Evolutionary conservation across 2,797 vertebrate genomes (phyloP), one percentile per base, ranked within the genome.

Genomic region (Chloroceryle inda): DNA sequence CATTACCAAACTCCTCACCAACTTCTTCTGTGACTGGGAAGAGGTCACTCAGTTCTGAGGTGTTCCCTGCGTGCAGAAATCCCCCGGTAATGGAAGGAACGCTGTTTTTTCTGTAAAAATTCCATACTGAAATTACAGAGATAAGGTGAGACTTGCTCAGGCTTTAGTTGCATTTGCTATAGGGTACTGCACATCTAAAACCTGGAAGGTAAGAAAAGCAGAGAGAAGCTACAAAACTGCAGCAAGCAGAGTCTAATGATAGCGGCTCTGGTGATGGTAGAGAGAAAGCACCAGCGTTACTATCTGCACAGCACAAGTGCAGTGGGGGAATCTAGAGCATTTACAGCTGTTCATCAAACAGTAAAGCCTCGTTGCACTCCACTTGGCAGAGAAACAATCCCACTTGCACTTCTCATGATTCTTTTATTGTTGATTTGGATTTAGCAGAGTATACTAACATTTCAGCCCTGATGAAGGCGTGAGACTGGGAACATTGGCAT

Each of bases 331-430:
- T 82, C 63, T 68, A 64, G 74, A 72, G 64, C 74, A 83, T 91
- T 96, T 95, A 90, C 74, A 95, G 92, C 83, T 93, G 77, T 89
- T 95, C 92, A 93, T 94, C 90, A 93, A 93, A 92, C 72, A 83
- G 83, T 66, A 79, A 92, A 95, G 83, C 80, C 68, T 92, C 71
- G 9, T 26, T 91, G 83, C 88, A 93, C 92, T 93, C 74, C 85
- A 50, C 44, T 69, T 95, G 77, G 80, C 85, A 93, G 77, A 89
- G 92, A 95, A 96, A 96, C 89, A 96, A 96, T 95, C 95, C 83
- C 71, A 79, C 64, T 92, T 8, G 1, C 62, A 53, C 85, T 93
- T 92, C 92, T 95, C 71, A 80, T 44, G 74, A 90, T 93, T 91
- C 90, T 92, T 95, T 95, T 94, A 94, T 87, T 91, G 74, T 92